Evolutionary conservation across 2,113 vertebrate genomes (phyloP), one percentile per base, ranked within the genome.

Genomic region (Antennarius striatus): DNA sequence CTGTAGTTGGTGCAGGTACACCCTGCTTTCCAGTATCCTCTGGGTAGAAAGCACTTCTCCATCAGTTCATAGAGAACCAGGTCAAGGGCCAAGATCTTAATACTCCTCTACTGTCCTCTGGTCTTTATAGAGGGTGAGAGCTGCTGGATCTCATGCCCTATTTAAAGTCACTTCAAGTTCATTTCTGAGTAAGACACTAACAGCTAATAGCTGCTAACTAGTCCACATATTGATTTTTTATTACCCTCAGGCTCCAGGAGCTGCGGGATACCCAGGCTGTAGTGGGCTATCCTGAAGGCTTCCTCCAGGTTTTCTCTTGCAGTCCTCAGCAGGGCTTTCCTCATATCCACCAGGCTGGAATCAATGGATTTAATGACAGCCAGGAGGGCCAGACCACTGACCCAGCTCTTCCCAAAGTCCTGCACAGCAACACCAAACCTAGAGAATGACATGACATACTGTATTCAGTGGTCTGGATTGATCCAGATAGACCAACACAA

Each of bases 301-400:
- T 96, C 95, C 81, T 98, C 96, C 1, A 99, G 86, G 53, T 99
- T 99, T 39, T 96, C 95, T 71, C 90, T 90, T 50, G 93, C 68
- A 0, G 91, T 90, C 76, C 95, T 93, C 65, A 95, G 93, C 82
- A 97, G 79, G 4, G 95, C 94, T 78, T 92, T 92, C 82, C 94
- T 95, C 93, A 98, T 97, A 87, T 98, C 95, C 56, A 98, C 95
- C 82, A 98, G 88, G 77, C 91, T 96, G 60, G 90, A 86, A 79
- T 99, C 95, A 46, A 99, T 97, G 77, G 97, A 95, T 88, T 98
- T 99, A 73, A 99, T 96, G 80, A 98, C 60, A 0, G 97, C 97
- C 84, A 99, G 91, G 88, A 99, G 98, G 42, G 96, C 96, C 70
- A 98, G 87, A 63, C 97, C 97, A 7, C 96, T 98, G 50, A 90